phyloP scores from a whole-genome alignment of 2,797 vertebrate genomes.

The Galaxias olidus region DNA sequence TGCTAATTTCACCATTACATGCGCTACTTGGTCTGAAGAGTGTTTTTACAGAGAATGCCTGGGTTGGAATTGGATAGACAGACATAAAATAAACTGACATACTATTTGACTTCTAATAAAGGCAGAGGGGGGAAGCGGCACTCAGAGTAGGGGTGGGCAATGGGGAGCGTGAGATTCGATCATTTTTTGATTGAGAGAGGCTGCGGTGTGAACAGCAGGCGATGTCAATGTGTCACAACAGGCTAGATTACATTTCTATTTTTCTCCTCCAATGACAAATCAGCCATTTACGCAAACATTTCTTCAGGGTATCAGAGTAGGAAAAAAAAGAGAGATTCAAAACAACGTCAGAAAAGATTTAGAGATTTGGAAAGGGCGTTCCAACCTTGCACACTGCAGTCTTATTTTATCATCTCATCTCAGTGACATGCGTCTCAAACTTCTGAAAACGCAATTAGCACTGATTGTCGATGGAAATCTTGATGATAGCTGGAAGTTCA shows the following conservation, averaged over 20 bases:
- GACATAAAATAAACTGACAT: constrained; percentile 28
- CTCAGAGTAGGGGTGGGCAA: constrained; percentile 24
- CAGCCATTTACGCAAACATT: constrained; percentile 5
- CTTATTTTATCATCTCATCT: constrained; percentile 21
- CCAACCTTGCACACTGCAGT: neutral
- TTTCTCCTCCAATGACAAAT: constrained; percentile 21
- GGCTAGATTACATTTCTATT: constrained; percentile 32
- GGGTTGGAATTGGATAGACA: constrained; percentile 6
- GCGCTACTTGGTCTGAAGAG: neutral
- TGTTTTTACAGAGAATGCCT: neutral
- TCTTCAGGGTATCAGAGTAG: neutral
- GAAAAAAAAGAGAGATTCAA: neutral
- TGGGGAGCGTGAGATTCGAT: constrained; percentile 43
- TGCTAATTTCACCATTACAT: neutral
- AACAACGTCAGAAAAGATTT: neutral
- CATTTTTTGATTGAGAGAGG: constrained; percentile 46
- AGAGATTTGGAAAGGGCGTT: neutral
- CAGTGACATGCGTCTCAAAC: constrained; percentile 1
- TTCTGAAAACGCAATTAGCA: constrained; percentile 39
- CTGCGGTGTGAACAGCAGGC: constrained; percentile 36
- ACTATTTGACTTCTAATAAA: constrained; percentile 45
- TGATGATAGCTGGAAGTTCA: constrained; percentile 14
- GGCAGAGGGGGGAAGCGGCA: constrained; percentile 13
- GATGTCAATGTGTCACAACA: constrained; percentile 38
- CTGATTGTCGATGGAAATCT: constrained; percentile 29